Percentiles rank a stretch among this genome's conserved stretches.
phyloP scores from a whole-genome alignment of 2,113 vertebrate species.

The Embiotoca jacksoni region DNA sequence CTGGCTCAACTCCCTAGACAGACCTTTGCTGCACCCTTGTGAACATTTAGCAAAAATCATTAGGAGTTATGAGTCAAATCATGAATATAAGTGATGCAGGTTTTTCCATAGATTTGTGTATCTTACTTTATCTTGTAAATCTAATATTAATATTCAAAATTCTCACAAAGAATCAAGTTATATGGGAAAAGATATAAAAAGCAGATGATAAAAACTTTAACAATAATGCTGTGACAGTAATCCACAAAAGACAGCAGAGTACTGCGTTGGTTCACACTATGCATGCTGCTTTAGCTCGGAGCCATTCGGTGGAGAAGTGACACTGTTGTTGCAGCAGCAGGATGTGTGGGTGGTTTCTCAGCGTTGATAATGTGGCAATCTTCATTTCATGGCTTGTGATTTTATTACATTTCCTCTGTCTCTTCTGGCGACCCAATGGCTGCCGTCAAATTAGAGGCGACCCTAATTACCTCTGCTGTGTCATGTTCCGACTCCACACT shows the following conservation, averaged over 20 bases:
- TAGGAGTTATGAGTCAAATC: no score
- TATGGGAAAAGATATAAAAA: neutral
- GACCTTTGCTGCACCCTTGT: no score
- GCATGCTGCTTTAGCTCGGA: slow-evolving; percentile 29
- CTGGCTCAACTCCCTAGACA: no score
- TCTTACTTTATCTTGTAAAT: no score
- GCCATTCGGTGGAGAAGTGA: slow-evolving; percentile 28
- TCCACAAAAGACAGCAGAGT: slow-evolving; percentile 2
- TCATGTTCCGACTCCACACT: slow-evolving; percentile 52
- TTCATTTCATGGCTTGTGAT: slow-evolving; percentile 74
- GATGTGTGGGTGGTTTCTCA: slow-evolving; percentile 45
- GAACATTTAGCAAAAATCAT: no score
- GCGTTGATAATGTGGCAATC: slow-evolving; percentile 67
- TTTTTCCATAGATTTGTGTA: no score
- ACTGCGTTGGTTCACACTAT: slow-evolving; percentile 21
- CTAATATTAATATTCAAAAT: neutral
- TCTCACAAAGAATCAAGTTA: neutral
- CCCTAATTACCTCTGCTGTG: slow-evolving; percentile 66
- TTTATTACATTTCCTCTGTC: slow-evolving; percentile 67
- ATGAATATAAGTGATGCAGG: no score
- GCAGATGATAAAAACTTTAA: neutral
- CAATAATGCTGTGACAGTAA: slow-evolving; percentile 10
- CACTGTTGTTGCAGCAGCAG: slow-evolving; percentile 40
- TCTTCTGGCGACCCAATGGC: slow-evolving; percentile 18
- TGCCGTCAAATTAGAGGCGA: slow-evolving; percentile 50